phyloP scores from a whole-genome alignment of 2,888 invertebrate genomes.

The Escarpia spicata region DNA sequence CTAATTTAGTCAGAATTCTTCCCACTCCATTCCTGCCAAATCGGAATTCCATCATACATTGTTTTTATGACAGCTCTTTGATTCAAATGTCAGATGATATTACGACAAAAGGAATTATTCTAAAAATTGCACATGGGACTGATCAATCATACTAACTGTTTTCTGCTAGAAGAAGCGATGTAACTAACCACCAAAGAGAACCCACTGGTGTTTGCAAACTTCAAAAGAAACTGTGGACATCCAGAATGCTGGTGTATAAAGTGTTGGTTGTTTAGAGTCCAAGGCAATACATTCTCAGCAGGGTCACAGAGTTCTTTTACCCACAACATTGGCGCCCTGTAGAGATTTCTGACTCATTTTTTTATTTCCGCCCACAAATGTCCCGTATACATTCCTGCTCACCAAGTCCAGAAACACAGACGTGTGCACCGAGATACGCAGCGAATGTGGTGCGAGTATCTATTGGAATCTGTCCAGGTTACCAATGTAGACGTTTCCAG shows the following conservation, averaged over 20 bases:
- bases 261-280: not conserved
- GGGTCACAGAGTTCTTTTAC: not conserved
- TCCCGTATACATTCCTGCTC: not conserved
- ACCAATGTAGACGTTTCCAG: constrained; percentile 7
- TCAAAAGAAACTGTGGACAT: too few species aligned
- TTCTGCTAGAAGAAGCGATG: not conserved
- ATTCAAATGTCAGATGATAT: not conserved
- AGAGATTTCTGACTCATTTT: not conserved
- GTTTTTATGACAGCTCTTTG: too few species aligned
- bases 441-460: not conserved
- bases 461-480: constrained; percentile 3
- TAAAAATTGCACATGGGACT: not conserved
- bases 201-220: not conserved
- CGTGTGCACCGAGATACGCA: not conserved
- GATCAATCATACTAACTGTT: not conserved
- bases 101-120: not conserved
- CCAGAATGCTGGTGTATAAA: too few species aligned
- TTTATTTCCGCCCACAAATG: not conserved
- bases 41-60: too few species aligned
- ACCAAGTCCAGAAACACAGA: not conserved
- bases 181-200: not conserved
- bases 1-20: too few species aligned
- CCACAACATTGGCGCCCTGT: not conserved
- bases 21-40: too few species aligned
- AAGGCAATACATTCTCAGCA: not conserved